Evolutionary conservation across 2,113 vertebrate species (phyloP).

Genomic region (Bubo scandiacus): DNA sequence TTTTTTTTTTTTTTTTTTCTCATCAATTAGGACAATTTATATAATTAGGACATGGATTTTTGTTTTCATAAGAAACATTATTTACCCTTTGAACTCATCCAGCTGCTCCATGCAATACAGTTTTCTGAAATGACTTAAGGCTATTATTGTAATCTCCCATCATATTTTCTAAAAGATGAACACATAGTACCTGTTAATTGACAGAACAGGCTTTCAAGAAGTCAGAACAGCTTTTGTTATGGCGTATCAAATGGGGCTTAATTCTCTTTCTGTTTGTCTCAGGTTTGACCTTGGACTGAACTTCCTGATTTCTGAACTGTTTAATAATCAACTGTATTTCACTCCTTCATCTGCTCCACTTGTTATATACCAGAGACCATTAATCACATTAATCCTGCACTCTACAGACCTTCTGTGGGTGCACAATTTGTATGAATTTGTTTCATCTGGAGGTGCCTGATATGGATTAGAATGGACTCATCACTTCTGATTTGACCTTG

Average conservation of each 20-base stretch:
- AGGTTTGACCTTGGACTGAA: background rate
- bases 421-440: background rate
- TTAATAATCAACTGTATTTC: background rate
- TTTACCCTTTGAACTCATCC: background rate
- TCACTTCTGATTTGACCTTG: background rate
- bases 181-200: background rate
- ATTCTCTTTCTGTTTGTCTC: background rate
- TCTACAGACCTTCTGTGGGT: background rate
- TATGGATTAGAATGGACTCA: background rate
- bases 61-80: background rate
- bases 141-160: background rate
- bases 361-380: background rate
- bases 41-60: background rate
- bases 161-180: background rate
- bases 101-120: background rate
- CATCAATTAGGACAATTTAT: background rate
- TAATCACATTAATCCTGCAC: background rate
- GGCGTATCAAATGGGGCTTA: background rate
- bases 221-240: background rate
- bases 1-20: too few species aligned
- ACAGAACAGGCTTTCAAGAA: constrained; percentile 5
- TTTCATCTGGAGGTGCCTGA: background rate
- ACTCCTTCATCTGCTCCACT: background rate
- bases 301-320: background rate
- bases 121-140: background rate